These are phyloP conservation scores for Penaeus chinensis DNA, from an alignment of 1,140 invertebrate genomes.

Conservation along the genomic window DNA sequence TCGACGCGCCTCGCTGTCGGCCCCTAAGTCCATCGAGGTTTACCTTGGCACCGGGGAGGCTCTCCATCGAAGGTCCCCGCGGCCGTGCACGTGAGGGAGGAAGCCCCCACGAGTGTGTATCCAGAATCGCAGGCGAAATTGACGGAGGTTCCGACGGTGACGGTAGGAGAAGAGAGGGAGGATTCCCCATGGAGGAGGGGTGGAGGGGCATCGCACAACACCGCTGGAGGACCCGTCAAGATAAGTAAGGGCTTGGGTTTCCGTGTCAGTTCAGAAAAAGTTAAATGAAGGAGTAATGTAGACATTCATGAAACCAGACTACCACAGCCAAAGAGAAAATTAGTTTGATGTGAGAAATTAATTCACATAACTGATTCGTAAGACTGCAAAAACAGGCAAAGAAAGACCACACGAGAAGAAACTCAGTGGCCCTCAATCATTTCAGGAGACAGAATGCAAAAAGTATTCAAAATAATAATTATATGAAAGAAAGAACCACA, in stretches of 20 bases:
- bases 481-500: too few relatives aligned
- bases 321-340: too few relatives aligned
- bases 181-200: slow-evolving; percentile 36
- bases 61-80: slow-evolving; percentile 83
- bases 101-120: slow-evolving; percentile 78
- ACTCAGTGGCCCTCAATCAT: too few relatives aligned
- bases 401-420: too few relatives aligned
- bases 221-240: slow-evolving; percentile 22
- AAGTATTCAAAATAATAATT: too few relatives aligned
- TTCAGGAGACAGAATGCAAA: too few relatives aligned
- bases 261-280: too few relatives aligned
- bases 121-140: slow-evolving; percentile 66
- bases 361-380: too few relatives aligned
- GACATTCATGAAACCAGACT: too few relatives aligned
- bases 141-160: slow-evolving; percentile 17
- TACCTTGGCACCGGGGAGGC: slow-evolving; percentile 80
- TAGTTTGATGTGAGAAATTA: too few relatives aligned
- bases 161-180: slow-evolving; percentile 24
- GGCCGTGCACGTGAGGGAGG: slow-evolving; percentile 78
- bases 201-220: slow-evolving; percentile 41
- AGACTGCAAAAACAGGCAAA: too few relatives aligned
- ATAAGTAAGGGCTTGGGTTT: background rate
- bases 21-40: slow-evolving; percentile 27
- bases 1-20: background rate
- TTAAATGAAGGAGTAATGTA: too few relatives aligned